phyloP scores from a whole-genome alignment of 2,888 invertebrate species.

The Cyrtodaria siliqua region DNA sequence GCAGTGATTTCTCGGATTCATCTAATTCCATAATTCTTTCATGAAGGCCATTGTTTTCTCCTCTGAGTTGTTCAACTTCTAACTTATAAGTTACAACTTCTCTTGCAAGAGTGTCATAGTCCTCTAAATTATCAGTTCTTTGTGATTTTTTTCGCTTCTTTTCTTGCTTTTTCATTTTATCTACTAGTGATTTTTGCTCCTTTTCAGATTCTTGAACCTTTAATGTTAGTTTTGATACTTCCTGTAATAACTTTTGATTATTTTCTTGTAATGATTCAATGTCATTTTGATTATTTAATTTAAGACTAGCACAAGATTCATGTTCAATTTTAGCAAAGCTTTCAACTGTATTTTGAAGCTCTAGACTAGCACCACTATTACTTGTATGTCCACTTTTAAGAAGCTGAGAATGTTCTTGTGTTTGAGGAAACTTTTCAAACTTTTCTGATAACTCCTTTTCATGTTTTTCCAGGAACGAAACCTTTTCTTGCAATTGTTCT shows the following conservation, averaged over 20 bases:
- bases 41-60: conserved; percentile 72
- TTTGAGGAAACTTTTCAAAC: conserved; percentile 30
- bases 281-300: conserved; percentile 30
- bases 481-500: conserved; percentile 42
- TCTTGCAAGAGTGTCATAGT: conserved; percentile 64
- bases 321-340: conserved; percentile 46
- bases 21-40: conserved; percentile 70
- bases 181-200: conserved; percentile 52
- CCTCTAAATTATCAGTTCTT: conserved; percentile 59
- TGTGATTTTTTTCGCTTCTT: conserved; percentile 60
- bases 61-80: conserved; percentile 65
- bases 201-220: conserved; percentile 51
- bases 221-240: conserved; percentile 46
- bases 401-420: conserved; percentile 62
- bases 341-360: conserved; percentile 45
- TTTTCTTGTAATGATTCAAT: conserved; percentile 1
- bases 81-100: conserved; percentile 61
- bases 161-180: conserved; percentile 57
- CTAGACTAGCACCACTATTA: conserved; percentile 24
- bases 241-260: conserved; percentile 63
- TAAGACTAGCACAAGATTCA: conserved; percentile 36
- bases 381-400: conserved; percentile 23
- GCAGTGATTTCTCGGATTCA: conserved; percentile 60
- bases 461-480: conserved; percentile 66
- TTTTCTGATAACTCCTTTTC: conserved; percentile 67